Evolutionary conservation across 2,888 invertebrate genomes (phyloP).

Genomic region (Bellardia pandia): DNA sequence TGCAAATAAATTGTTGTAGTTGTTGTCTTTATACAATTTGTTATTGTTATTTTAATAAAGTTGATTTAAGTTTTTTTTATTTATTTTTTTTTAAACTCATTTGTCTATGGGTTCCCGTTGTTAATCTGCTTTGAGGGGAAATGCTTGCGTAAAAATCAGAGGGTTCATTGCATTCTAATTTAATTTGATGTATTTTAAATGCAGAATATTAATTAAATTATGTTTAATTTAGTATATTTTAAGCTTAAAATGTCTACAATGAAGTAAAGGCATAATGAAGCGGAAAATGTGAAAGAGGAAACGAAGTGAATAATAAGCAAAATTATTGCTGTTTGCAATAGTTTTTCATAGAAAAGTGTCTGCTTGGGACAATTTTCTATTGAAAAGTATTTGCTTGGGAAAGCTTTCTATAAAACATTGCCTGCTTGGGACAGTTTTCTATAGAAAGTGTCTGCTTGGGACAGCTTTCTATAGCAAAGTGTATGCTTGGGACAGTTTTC

Average conservation of each 20-base stretch:
- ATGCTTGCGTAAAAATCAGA: not conserved
- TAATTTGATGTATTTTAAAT: slow-evolving; percentile 55
- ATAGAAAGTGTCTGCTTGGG: no score
- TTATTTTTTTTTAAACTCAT: not conserved
- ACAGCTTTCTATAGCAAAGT: no score
- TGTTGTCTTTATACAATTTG: slow-evolving; percentile 56
- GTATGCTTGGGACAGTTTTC: no score
- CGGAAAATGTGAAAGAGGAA: slow-evolving; percentile 11
- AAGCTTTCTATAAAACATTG: not conserved
- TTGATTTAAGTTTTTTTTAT: slow-evolving; percentile 54
- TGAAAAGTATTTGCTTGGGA: no score
- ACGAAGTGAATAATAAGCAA: not conserved
- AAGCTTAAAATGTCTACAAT: slow-evolving; percentile 43
- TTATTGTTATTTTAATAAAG: slow-evolving; percentile 59
- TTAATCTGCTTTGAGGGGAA: not conserved
- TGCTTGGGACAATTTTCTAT: not conserved
- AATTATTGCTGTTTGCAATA: not conserved
- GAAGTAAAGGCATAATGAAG: slow-evolving; percentile 36
- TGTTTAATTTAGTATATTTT: slow-evolving; percentile 29
- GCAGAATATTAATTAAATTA: slow-evolving; percentile 66
- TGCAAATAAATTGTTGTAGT: slow-evolving; percentile 64
- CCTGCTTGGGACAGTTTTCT: no score
- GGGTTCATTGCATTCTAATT: slow-evolving; percentile 59
- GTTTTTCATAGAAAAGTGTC: no score
- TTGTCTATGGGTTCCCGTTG: slow-evolving; percentile 19